Percentiles rank a stretch among this genome's conserved stretches.
These are phyloP conservation scores for Heliconius ethilla DNA, from an alignment of 2,888 invertebrate genomes.

Conservation along the genomic window DNA sequence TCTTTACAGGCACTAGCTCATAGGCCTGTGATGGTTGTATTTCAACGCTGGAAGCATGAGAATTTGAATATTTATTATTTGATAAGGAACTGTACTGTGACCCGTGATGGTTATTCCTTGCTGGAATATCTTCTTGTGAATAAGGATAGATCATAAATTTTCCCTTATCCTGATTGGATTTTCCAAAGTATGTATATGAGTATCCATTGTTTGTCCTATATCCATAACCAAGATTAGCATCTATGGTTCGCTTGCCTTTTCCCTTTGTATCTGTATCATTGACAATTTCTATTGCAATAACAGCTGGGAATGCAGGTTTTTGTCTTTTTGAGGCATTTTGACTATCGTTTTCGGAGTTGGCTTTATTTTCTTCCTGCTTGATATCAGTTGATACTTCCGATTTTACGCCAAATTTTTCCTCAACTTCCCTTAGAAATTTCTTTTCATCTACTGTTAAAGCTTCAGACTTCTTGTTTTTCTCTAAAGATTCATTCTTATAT, in stretches of 20 bases:
- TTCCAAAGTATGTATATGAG: constrained; percentile 77
- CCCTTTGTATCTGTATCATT: constrained; percentile 78
- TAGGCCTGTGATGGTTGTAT: constrained; percentile 83
- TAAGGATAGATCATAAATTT: constrained; percentile 87
- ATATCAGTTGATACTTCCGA: constrained; percentile 55
- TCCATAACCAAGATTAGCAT: constrained; percentile 87
- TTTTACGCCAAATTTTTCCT: constrained; percentile 75
- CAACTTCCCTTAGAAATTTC: constrained; percentile 74
- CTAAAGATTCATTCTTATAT: constrained; percentile 63
- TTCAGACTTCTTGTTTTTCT: constrained; percentile 56
- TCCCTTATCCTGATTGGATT: constrained; percentile 70
- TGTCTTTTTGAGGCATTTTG: constrained; percentile 37
- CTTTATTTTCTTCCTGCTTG: constrained; percentile 49
- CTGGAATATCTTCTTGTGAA: constrained; percentile 84
- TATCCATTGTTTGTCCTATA: constrained; percentile 80
- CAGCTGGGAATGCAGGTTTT: constrained; percentile 73
- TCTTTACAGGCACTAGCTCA: constrained; percentile 69
- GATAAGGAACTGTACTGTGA: constrained; percentile 41
- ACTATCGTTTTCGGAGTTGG: constrained; percentile 40
- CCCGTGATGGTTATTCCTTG: constrained; percentile 48
- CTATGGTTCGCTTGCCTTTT: constrained; percentile 87
- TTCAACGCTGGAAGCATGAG: constrained; percentile 70
- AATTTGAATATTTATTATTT: constrained; percentile 49
- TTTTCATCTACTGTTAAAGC: constrained; percentile 65
- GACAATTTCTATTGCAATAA: constrained; percentile 84